Evolutionary conservation across 1,140 invertebrate genomes (phyloP).

Genomic region (Notospermus geniculatus): DNA sequence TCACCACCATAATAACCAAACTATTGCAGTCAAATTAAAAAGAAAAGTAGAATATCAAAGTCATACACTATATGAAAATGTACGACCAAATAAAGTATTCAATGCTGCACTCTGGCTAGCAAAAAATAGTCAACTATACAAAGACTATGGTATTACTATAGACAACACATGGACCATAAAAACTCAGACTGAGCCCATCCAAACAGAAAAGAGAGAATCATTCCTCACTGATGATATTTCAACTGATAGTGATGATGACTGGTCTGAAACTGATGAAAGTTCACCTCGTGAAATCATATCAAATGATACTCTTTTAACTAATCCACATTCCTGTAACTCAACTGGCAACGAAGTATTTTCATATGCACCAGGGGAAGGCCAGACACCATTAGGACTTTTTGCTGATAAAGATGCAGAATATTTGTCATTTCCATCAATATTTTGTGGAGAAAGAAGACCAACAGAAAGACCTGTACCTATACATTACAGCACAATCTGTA

Average conservation of each 20-base stretch:
- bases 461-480: conserved; percentile 14
- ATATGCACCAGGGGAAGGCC: conserved; percentile 27
- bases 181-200: too few relatives aligned
- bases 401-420: conserved; percentile 20
- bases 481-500: conserved; percentile 24
- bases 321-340: not conserved
- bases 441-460: conserved; percentile 23
- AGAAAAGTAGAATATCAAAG: conserved; percentile 18
- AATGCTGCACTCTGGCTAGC: not conserved
- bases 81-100: conserved; percentile 16
- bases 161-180: too few relatives aligned
- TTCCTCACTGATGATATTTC: too few relatives aligned
- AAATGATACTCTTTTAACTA: not conserved
- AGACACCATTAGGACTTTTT: conserved; percentile 22
- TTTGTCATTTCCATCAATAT: conserved; percentile 24
- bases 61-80: conserved; percentile 17
- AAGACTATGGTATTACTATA: too few relatives aligned
- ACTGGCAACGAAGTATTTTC: conserved; percentile 13
- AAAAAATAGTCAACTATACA: too few relatives aligned
- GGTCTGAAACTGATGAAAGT: not conserved
- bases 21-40: conserved; percentile 23
- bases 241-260: too few relatives aligned
- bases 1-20: conserved; percentile 19
- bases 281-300: not conserved
- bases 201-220: too few relatives aligned